These are phyloP conservation scores for Schizothorax lantsangensis DNA, from an alignment of 2,797 vertebrate genomes.

Conservation along the genomic window DNA sequence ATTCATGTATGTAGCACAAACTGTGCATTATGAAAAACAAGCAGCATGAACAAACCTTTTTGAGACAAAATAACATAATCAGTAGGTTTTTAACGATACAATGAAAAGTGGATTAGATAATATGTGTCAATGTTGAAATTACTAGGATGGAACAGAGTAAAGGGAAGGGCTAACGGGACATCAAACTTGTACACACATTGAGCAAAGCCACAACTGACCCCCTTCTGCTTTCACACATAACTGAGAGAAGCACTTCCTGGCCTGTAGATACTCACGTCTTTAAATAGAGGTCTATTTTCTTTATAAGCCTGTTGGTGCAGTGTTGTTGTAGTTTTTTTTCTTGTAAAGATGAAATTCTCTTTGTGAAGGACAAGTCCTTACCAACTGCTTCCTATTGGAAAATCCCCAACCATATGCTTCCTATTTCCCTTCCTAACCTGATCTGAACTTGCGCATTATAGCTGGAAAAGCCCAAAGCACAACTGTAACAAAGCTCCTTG, in stretches of 20 bases:
- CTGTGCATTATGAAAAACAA: neutral
- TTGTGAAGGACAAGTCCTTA: neutral
- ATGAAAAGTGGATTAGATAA: neutral
- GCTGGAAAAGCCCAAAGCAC: neutral
- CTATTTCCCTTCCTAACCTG: conserved; percentile 9
- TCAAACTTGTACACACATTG: conserved; percentile 9
- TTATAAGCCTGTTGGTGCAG: neutral
- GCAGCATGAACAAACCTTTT: neutral
- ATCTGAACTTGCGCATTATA: neutral
- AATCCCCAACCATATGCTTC: conserved; percentile 15
- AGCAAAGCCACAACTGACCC: conserved; percentile 18
- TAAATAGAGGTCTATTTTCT: neutral
- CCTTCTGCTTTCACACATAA: conserved; percentile 18
- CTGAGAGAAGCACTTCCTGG: neutral
- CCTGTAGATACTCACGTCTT: neutral
- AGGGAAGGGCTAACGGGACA: neutral
- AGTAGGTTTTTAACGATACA: neutral
- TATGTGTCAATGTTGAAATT: conserved; percentile 13
- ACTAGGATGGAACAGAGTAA: conserved; percentile 17
- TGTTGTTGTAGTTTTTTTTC: neutral
- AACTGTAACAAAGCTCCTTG: neutral
- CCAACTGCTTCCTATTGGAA: conserved; percentile 11
- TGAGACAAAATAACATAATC: neutral
- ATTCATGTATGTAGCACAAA: neutral
- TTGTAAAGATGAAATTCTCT: neutral